phyloP scores from a whole-genome alignment of 1,140 invertebrate genomes.

The Heliconius congener region DNA sequence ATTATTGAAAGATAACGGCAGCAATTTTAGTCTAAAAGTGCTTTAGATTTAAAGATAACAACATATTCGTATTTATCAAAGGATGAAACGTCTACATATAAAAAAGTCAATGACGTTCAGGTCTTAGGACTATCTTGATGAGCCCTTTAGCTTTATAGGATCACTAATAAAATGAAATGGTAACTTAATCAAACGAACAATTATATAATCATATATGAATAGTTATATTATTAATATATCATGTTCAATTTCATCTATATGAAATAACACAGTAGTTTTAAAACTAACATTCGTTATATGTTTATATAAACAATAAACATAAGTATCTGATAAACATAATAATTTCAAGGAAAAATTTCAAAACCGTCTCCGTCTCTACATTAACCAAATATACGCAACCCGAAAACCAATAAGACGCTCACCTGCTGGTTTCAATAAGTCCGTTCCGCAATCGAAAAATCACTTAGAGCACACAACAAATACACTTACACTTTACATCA shows the following conservation, averaged over 20 bases:
- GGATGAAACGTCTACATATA: neutral
- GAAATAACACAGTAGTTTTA: neutral
- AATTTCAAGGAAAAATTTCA: constrained; percentile 5
- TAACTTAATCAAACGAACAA: no score
- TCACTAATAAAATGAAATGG: no score
- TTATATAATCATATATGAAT: no score
- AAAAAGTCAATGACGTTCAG: neutral
- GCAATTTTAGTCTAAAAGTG: neutral
- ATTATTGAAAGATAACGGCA: neutral
- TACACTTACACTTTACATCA: constrained; percentile 37
- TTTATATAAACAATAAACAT: neutral
- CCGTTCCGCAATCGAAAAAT: constrained; percentile 31
- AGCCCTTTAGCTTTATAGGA: no score
- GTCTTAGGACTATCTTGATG: no score
- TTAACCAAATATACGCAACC: constrained; percentile 8
- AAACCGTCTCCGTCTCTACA: constrained; percentile 1
- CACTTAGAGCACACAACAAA: constrained; percentile 35
- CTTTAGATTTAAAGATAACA: neutral
- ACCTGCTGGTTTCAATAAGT: constrained; percentile 26
- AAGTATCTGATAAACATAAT: neutral
- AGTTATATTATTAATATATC: no score
- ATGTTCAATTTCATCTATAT: no score
- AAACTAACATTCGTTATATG: neutral
- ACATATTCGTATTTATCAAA: neutral
- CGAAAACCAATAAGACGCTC: constrained; percentile 26